These are phyloP conservation scores for Polyodon spathula DNA, from an alignment of 2,113 vertebrate species.

Conservation along the genomic window DNA sequence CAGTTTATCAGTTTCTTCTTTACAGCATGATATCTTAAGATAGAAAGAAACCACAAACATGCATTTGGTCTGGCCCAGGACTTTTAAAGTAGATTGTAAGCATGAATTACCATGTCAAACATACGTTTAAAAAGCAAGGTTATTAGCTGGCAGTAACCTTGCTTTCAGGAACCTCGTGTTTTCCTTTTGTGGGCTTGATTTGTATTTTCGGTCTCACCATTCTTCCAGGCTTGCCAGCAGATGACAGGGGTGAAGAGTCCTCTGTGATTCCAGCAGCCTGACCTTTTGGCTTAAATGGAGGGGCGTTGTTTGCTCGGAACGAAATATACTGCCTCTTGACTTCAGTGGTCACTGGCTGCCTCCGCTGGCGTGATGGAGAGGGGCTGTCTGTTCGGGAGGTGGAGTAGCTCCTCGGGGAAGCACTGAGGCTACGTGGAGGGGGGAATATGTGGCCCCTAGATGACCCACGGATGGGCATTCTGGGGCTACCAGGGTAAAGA, in stretches of 20 bases:
- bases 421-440: conserved; percentile 62
- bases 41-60: conserved; percentile 8
- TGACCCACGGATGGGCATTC: conserved; percentile 47
- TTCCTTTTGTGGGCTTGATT: conserved; percentile 63
- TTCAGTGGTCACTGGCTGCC: conserved; percentile 37
- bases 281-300: conserved; percentile 44
- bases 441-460: conserved; percentile 42
- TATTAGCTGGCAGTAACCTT: conserved; percentile 76
- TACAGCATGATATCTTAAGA: neutral
- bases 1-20: no score
- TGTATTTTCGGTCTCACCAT: conserved; percentile 60
- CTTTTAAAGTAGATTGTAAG: conserved; percentile 36
- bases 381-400: conserved; percentile 69
- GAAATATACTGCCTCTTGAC: conserved; percentile 48
- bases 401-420: conserved; percentile 62
- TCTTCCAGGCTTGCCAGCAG: conserved; percentile 49
- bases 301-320: conserved; percentile 43
- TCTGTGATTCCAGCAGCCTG: conserved; percentile 49
- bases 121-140: conserved; percentile 34
- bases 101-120: conserved; percentile 3
- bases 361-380: conserved; percentile 68
- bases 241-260: conserved; percentile 51
- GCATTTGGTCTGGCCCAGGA: conserved; percentile 12
- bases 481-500: conserved; percentile 48
- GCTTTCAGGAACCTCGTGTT: conserved; percentile 53